Base-by-base conservation (phyloP, 2,888 invertebrate species). In the Himalopsyche tibetana region DNA sequence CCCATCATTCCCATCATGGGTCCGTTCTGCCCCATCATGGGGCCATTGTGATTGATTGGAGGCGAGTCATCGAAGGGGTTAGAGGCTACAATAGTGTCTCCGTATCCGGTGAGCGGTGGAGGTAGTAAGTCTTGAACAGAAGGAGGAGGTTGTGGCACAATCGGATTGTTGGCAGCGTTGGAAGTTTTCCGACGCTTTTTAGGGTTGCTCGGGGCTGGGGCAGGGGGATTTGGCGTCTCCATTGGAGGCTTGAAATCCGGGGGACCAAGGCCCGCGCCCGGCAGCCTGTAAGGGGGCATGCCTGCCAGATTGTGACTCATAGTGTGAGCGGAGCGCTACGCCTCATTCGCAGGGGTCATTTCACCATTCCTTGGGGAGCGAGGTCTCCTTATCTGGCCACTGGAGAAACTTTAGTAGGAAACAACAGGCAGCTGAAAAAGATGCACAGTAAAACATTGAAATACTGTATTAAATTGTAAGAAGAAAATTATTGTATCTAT, bases 61-160 rank as follows among this genome's bases (percentile, higher is more conserved):
- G 97, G 97, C 84, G 97, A 96, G 91, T 98, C 98, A 92, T 98
- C 98, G 91, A 98, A 98, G 63, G 98, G 98, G 92, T 98, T 98
- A 88, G 97, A 98, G 86, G 98, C 98, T 88, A 98, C 96, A 90
- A 98, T 97, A 87, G 98, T 98, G 91, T 98, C 98, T 56, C 98
- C 98, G 92, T 97, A 98, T 89, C 97, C 97, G 80, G 97, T 96
- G 90, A 97, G 93, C 2, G 96, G 95, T 42, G 98, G 98, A 80
- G 98, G 98, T 89, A 97, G 94, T 88, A 98, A 92, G 90, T 97
- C 95, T 91, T 97, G 96, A 90, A 95, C 96, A 90, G 95, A 95
- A 87, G 95, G 96, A 86, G 95, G 95, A 89, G 94, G 95, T 86
- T 95, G 95, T 89, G 95, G 95, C 89, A 95, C 95, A 90, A 95